These are phyloP conservation scores for Equus przewalskii DNA, from an alignment of 2,113 vertebrate genomes.

Conservation along the genomic window DNA sequence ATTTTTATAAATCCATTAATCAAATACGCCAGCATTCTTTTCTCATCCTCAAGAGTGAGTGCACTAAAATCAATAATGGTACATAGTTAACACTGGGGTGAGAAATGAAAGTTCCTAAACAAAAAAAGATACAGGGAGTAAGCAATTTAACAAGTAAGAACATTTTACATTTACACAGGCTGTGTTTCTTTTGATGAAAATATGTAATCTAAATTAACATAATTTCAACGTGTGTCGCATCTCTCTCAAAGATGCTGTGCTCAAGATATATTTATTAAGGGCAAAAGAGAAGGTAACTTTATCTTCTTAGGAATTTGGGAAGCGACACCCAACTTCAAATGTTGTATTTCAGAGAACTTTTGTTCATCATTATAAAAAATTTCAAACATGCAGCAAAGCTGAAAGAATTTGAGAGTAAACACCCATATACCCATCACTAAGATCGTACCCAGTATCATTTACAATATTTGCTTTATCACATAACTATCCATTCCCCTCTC, in stretches of 20 bases:
- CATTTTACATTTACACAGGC: conserved; percentile 3
- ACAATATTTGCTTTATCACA: neutral
- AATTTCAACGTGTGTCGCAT: neutral
- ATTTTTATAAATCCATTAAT: conserved; percentile 98
- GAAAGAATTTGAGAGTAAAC: neutral
- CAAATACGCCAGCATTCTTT: conserved; percentile 92
- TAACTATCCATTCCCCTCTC: neutral
- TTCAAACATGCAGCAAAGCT: neutral
- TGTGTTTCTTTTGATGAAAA: conserved; percentile 31
- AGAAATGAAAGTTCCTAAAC: conserved; percentile 15
- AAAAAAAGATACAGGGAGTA: neutral
- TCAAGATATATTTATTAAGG: neutral
- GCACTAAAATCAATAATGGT: conserved; percentile 89
- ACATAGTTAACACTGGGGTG: conserved; percentile 20
- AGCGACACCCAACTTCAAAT: neutral
- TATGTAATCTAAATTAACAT: neutral
- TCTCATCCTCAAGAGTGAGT: conserved; percentile 97
- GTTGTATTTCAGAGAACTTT: neutral
- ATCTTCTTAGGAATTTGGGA: conserved; percentile 18
- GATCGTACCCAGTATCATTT: neutral
- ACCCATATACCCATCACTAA: neutral
- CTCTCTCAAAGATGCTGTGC: neutral
- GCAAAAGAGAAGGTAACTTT: neutral
- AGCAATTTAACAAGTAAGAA: neutral
- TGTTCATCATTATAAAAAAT: conserved; percentile 26